These are phyloP conservation scores for Syngnathus acus DNA, from an alignment of 2,797 vertebrate species.

Conservation along the genomic window DNA sequence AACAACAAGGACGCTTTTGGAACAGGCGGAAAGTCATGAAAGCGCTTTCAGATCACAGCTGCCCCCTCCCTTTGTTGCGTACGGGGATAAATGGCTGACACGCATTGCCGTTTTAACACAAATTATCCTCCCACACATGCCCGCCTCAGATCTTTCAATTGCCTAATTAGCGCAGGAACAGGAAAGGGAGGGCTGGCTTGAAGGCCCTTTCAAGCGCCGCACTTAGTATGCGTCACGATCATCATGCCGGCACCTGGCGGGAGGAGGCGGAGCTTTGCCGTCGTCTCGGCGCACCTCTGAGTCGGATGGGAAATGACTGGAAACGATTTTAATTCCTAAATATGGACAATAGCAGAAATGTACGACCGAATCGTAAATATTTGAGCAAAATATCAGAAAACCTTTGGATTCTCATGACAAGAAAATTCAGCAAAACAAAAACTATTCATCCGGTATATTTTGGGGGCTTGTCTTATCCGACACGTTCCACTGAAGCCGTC, in stretches of 20 bases:
- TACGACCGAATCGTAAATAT: neutral
- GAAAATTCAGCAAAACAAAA: neutral
- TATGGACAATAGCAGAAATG: neutral
- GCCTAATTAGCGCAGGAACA: slow-evolving; percentile 54
- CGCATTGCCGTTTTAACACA: slow-evolving; percentile 62
- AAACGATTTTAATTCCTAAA: no score
- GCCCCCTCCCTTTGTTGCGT: slow-evolving; percentile 54
- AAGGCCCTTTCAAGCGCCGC: slow-evolving; percentile 61
- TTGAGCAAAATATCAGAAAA: neutral
- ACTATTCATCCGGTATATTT: neutral
- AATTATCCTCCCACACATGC: slow-evolving; percentile 41
- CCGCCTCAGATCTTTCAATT: slow-evolving; percentile 61
- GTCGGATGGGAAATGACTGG: no score
- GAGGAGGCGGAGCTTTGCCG: slow-evolving; percentile 12
- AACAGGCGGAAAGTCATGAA: slow-evolving; percentile 23
- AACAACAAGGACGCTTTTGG: neutral
- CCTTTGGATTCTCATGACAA: neutral
- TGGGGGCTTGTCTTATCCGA: neutral
- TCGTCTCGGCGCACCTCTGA: neutral
- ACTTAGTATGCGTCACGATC: slow-evolving; percentile 45
- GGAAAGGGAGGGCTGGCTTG: slow-evolving; percentile 14
- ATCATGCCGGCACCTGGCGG: slow-evolving; percentile 48
- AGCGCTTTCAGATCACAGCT: slow-evolving; percentile 54
- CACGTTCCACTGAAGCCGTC: neutral
- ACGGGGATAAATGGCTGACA: slow-evolving; percentile 59